Base-by-base conservation (phyloP, 2,797 vertebrate species). In the Leptatherina wallacei region DNA sequence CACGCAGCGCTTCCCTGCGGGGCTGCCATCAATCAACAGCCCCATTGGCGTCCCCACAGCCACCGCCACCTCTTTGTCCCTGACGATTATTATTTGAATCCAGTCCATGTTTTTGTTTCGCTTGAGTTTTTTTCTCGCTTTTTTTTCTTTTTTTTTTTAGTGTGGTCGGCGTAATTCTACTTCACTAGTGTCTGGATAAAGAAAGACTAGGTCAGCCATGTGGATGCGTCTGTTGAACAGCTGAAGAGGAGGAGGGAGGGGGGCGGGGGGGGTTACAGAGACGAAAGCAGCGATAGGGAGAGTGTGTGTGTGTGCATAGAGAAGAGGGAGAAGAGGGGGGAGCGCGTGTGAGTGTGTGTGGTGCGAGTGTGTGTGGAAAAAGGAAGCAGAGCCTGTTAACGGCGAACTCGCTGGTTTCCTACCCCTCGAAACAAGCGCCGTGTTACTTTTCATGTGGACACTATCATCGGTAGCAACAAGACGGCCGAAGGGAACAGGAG, bases 181-280 rank as follows among this genome's bases (percentile, higher is more conserved):
- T 85, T 91, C 91, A 93, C 91, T 92, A 94, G 91, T 93, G 94
- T 92, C 91, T 94, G 95, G 93, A 93, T 93, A 94, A 94, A 95
- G 92, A 89, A 94, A 92, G 96, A 95, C 94, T 94, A 94, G 96
- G 95, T 96, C 95, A 93, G 95, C 95, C 96, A 95, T 95, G 97
- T 96, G 96, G 95, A 96, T 94, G 94, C 92, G 95, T 94, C 93
- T 95, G 96, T 94, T 93, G 89, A 93, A 96, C 94, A 92, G 93
- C 95, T 95, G 91, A 92, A 94, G 90, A 86, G 83, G 88, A 89
- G 84, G 85, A 91, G 88, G 82, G 33, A 35, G 33, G 33, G 33
- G 33, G 6, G 33, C 2, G 89, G 86, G 88, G 88, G 87, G 85
- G 44, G 82, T 35, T 81, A 81, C 75, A 74, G 89, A 90, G 89